Percentiles rank a stretch among this genome's conserved stretches.
Conservation (phyloP, 2,797 vertebrate species). For the Sciaenops ocellatus region DNA sequence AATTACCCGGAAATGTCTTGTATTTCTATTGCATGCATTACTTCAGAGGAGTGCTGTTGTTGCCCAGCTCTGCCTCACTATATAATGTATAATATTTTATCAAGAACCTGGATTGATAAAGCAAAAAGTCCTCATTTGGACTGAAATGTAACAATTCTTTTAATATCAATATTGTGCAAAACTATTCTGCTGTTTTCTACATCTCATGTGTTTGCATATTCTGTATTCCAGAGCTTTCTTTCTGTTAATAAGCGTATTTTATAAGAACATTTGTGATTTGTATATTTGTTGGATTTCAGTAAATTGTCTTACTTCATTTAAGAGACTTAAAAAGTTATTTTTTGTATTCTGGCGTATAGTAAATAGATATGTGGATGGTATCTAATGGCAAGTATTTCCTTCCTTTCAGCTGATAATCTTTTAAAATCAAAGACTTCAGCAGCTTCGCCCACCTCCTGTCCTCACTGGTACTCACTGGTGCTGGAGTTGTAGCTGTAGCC, state of each 20-base stretch:
- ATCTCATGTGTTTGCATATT: background rate
- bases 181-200: background rate
- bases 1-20: background rate
- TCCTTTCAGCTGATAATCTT: background rate
- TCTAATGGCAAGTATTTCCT: constrained; percentile 2
- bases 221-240: constrained; percentile 10
- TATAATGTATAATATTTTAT: constrained; percentile 1
- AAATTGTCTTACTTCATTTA: background rate
- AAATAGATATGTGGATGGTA: background rate
- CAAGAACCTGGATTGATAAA: constrained; percentile 13
- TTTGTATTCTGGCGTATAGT: background rate
- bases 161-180: constrained; percentile 1
- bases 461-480: constrained; percentile 89
- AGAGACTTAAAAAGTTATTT: background rate
- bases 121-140: background rate
- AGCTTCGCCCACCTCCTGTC: constrained; percentile 13
- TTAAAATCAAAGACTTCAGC: constrained; percentile 9
- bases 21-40: constrained; percentile 9
- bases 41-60: constrained; percentile 2
- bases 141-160: background rate
- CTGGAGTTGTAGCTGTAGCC: constrained; percentile 89
- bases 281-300: background rate
- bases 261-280: background rate
- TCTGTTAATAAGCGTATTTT: background rate
- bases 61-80: background rate